Evolutionary conservation across 2,888 invertebrate species (phyloP), one percentile per base, ranked within the genome.

Genomic region (Iselma pallidipennis): DNA sequence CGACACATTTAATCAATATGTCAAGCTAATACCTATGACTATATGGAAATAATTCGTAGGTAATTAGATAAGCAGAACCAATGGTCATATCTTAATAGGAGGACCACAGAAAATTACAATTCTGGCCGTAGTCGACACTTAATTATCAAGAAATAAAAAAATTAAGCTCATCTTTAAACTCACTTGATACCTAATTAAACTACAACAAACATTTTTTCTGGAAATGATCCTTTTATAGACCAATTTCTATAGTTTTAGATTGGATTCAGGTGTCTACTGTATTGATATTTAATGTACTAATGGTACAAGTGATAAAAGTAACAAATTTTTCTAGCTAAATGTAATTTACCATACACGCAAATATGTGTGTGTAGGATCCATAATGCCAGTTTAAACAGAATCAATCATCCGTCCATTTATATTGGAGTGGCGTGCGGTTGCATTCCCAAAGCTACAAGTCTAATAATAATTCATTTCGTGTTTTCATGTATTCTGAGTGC

Each of bases 391-490:
- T 57, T 59, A 59, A 63, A 49, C 56, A 53, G 59, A 50, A 69
- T 70, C 71, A 71, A 73, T 73, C 70, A 72, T 72, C 70, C 65
- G 65, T 57, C 71, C 53, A 56, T 75, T 72, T 69, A 68, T 72
- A 74, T 72, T 69, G 59, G 64, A 59, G 55, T 37, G 57, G 59
- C 68, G 66, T 68, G 56, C 45, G 59, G 48, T 62, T 54, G 57
- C 66, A 56, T 49, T 52, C 65, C 68, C 66, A 58, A 59, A 68
- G 66, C 65, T 58, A 28, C 60, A 61, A 65, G 63, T 68, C 70
- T 72, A 70, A 79, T 78, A 78, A 78, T 78, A 79, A 78, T 78
- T 79, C 79, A 77, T 78, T 75, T 69, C 77, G 69, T 75, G 76
- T 73, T 72, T 72, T 68, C 71, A 67, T 67, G 51, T 63, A 60